Evolutionary conservation across 2,797 vertebrate genomes (phyloP), one percentile per base, ranked within the genome.

Genomic region (Tiaroga cobitis): DNA sequence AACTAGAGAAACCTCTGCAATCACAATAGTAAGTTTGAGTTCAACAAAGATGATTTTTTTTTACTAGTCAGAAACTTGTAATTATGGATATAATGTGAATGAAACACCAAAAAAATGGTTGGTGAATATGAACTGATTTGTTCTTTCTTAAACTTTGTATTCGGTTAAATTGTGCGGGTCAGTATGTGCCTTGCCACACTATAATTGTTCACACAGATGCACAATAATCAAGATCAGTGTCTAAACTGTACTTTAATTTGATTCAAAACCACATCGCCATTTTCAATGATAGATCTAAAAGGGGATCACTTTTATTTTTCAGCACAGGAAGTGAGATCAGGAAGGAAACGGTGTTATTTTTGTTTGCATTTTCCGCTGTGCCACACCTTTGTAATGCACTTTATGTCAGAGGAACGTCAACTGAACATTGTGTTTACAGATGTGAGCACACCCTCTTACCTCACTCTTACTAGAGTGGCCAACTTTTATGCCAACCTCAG

Each of bases 361-460:
- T 81, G 18, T 59, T 80, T 76, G 75, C 80, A 80, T 49, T 75
- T 81, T 88, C 65, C 34, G 19, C 61, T 72, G 82, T 72, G 59
- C 86, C 80, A 83, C 86, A 54, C 83, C 51, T 78, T 61, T n/a
- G 16, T 29, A 81, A 84, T 16, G 37, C 37, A 46, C 32, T 61
- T 70, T 10, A 37, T 21, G 80, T 69, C 24, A 32, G 39, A 69
- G 61, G 39, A 65, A 54, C 18, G 21, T 82, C 51, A 24, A 59
- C 21, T 29, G 11, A 70, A 77, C 74, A 76, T 43, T 18, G 34
- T 49, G 18, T 69, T 80, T 80, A 21, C 15, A 75, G 46, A 74
- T 46, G 24, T 24, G 32, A 84, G 84, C 90, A 90, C 92, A 65
- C 83, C 91, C 91, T 83, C 77, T 87, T 80, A 86, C 49, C 74